A percentile compares a stretch with the other conserved stretches of the same genome.
Evolutionary conservation across 30 jellyfish, hydroid and myxozoan genomes (phyloP).

Genomic region (Rhopilema esculentum): DNA sequence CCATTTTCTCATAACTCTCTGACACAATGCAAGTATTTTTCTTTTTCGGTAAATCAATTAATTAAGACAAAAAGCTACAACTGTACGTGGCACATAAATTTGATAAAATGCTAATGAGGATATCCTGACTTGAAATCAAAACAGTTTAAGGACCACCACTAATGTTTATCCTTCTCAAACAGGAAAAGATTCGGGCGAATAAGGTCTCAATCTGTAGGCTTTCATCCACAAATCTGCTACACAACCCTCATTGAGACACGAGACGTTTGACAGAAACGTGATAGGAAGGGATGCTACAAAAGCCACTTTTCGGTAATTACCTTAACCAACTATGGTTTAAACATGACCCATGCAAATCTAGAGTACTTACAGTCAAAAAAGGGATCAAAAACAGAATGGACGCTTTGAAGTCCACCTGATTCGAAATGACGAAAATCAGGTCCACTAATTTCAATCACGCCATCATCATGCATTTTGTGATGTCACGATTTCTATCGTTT

Average conservation of each 20-base stretch:
- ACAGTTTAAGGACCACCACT: not conserved
- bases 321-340: not conserved
- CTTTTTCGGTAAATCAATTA: not conserved
- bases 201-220: not conserved
- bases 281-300: not conserved
- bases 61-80: not conserved
- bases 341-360: not conserved
- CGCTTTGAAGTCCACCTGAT: too few species aligned
- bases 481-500: too few species aligned
- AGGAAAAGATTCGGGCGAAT: not conserved
- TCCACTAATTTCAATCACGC: too few species aligned
- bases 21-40: too few species aligned
- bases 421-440: too few species aligned
- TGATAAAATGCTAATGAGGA: not conserved
- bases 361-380: too few species aligned
- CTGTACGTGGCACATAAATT: not conserved
- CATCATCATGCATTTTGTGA: too few species aligned
- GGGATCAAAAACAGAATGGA: too few species aligned
- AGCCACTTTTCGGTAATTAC: not conserved
- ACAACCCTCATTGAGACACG: not conserved
- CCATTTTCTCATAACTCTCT: too few species aligned
- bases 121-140: not conserved
- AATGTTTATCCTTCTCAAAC: not conserved
- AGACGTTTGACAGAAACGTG: not conserved
- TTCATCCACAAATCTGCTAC: not conserved